These are phyloP conservation scores for Drosophila siamana DNA, from an alignment of 2,888 invertebrate genomes.

Conservation along the genomic window DNA sequence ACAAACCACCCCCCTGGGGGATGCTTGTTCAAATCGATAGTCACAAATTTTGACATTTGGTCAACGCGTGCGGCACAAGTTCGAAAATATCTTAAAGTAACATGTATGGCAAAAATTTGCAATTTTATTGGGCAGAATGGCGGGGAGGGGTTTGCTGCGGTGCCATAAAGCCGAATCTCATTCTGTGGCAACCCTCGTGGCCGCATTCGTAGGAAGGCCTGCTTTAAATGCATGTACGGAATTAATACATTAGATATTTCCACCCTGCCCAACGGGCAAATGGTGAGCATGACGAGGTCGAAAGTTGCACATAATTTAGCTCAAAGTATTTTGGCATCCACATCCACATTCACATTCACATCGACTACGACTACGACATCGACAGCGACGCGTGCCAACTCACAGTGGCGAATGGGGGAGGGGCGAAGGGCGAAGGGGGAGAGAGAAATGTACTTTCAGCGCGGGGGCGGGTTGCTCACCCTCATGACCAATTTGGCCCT, in stretches of 20 bases:
- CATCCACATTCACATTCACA: conserved; percentile 30
- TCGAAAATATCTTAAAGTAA: conserved; percentile 48
- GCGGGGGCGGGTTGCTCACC: conserved; percentile 15
- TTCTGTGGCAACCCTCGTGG: not conserved
- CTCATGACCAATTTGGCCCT: conserved; percentile 22
- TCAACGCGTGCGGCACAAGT: conserved; percentile 61
- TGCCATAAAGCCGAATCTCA: conserved; percentile 1
- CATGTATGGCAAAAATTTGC: conserved; percentile 63
- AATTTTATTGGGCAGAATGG: conserved; percentile 77
- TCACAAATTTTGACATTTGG: conserved; percentile 79
- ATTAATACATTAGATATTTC: conserved; percentile 76
- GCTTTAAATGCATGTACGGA: conserved; percentile 42
- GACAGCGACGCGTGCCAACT: conserved; percentile 60
- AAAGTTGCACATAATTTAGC: conserved; percentile 73
- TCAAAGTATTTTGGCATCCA: conserved; percentile 55
- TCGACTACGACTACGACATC: conserved; percentile 9
- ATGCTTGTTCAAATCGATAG: conserved; percentile 65
- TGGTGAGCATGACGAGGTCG: conserved; percentile 67
- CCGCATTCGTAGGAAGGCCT: conserved; percentile 4
- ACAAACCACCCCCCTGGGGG: conserved; percentile 27
- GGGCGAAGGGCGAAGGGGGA: too few relatives aligned
- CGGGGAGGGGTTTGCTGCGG: too few relatives aligned
- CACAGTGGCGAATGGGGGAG: conserved; percentile 29
- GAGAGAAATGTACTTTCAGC: not conserved
- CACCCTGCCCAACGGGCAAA: conserved; percentile 39